Percentiles rank a stretch among this genome's conserved stretches.
phyloP scores from a whole-genome alignment of 2,113 vertebrate genomes.

The Murina feae region DNA sequence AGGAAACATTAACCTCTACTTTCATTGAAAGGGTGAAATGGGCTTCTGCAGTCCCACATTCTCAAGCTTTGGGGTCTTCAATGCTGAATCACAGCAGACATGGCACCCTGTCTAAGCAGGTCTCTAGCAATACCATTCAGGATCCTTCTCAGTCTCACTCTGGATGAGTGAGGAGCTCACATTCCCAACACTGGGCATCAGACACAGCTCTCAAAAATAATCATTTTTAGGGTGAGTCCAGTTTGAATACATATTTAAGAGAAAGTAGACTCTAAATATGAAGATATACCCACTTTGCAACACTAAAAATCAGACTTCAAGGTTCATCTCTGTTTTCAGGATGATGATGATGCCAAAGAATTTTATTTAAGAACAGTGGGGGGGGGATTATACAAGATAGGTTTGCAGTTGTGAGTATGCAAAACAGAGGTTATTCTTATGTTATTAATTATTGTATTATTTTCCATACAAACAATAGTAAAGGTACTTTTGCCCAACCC shows the following conservation, averaged over 20 bases:
- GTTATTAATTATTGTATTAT: not conserved
- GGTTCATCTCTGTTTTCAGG: not conserved
- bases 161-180: not conserved
- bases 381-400: not conserved
- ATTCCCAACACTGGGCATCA: not conserved
- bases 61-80: not conserved
- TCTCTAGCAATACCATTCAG: not conserved
- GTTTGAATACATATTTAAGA: not conserved
- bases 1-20: not conserved
- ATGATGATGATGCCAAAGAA: not conserved
- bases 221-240: not conserved
- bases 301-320: not conserved
- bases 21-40: not conserved
- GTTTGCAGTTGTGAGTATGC: not conserved
- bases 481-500: not conserved
- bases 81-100: not conserved
- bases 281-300: not conserved
- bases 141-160: not conserved
- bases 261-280: not conserved
- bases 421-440: not conserved
- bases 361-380: not conserved
- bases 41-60: not conserved
- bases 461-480: not conserved
- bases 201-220: not conserved
- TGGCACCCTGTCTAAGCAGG: not conserved